phyloP scores from a whole-genome alignment of 2,797 vertebrate genomes.

The Artibeus lituratus region DNA sequence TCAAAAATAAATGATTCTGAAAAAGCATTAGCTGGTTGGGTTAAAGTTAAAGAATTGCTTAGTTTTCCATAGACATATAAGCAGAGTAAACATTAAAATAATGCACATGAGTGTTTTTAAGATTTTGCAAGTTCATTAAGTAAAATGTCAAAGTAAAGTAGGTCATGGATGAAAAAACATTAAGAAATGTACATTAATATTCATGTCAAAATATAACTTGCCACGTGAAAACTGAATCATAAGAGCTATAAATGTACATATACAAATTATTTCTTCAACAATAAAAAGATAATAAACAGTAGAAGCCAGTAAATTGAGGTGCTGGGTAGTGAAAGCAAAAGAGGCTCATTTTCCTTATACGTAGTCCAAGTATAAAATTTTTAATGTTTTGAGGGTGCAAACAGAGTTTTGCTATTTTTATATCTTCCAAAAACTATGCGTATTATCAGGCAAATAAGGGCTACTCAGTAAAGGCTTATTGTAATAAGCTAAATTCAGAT shows the following conservation, averaged over 20 bases:
- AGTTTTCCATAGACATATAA: neutral
- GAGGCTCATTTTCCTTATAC: neutral
- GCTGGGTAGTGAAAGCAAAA: neutral
- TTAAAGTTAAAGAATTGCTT: neutral
- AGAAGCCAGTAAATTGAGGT: neutral
- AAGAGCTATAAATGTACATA: neutral
- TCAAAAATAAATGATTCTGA: neutral
- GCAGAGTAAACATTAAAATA: neutral
- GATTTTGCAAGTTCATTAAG: constrained; percentile 20
- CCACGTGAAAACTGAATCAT: neutral
- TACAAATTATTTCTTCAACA: neutral
- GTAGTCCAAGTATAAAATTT: neutral
- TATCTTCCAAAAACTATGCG: neutral
- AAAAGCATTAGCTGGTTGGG: neutral
- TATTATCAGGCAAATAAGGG: neutral
- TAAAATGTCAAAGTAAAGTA: constrained; percentile 5
- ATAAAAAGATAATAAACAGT: neutral
- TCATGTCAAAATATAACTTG: constrained; percentile 13
- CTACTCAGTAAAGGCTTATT: neutral
- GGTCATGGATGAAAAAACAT: neutral
- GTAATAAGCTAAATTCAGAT: neutral
- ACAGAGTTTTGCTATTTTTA: neutral
- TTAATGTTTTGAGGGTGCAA: neutral
- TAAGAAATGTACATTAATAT: constrained; percentile 31
- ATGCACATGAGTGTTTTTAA: neutral